Conservation (phyloP, 2,113 vertebrate species). For the Zosterops japonicus region DNA sequence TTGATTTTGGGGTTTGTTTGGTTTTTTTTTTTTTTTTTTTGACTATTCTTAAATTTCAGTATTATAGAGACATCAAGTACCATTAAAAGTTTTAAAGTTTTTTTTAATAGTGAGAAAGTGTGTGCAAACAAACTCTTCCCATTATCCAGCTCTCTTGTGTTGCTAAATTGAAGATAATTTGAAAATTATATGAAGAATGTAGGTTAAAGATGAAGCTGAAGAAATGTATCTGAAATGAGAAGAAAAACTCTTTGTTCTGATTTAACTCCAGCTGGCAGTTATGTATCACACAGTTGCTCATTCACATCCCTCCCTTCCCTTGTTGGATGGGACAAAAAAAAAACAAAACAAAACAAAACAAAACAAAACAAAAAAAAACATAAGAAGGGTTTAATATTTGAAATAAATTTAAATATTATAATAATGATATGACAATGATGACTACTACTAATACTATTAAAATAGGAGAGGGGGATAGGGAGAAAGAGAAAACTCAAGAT, state of each 20-base stretch:
- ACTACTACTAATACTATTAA: fast-evolving
- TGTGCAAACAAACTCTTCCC: neutral
- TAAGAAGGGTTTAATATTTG: neutral
- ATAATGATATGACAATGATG: neutral
- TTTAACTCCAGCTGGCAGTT: neutral
- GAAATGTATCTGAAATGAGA: neutral
- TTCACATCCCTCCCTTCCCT: neutral
- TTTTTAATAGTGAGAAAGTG: neutral
- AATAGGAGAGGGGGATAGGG: neutral
- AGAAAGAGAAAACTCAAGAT: neutral
- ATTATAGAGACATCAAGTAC: neutral
- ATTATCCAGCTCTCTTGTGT: neutral
- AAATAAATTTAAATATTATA: neutral
- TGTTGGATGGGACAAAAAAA: neutral
- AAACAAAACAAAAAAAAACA: neutral
- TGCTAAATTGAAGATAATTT: neutral
- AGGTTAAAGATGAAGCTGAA: neutral
- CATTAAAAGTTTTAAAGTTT: neutral
- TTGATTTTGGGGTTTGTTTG: neutral
- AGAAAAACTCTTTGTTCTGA: neutral
- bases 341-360: no score
- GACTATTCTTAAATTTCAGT: neutral
- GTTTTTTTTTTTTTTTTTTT: neutral
- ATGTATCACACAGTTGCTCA: neutral
- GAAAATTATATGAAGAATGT: neutral